Evolutionary conservation across 2,797 vertebrate genomes (phyloP), one percentile per base, ranked within the genome.

Genomic region (Hylomyscus alleni): DNA sequence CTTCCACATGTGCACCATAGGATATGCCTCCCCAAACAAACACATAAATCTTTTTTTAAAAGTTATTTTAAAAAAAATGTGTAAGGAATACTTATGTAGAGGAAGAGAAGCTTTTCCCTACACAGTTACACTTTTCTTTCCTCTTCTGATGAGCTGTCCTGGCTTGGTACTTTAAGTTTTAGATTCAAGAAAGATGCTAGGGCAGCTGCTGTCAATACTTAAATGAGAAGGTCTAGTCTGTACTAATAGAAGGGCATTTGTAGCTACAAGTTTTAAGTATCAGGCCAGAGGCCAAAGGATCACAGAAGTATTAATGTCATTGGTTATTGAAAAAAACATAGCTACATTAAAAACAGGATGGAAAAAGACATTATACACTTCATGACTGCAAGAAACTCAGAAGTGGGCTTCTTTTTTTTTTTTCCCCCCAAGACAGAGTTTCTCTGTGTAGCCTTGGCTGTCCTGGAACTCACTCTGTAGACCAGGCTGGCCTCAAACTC

Each of bases 241-340:
- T 37, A 72, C 19, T 95, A 93, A 9, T 44, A 72, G 82, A 93
- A 94, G 31, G 31, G 58, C 92, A 93, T 96, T 94, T 26, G 54
- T 52, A 93, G 90, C 78, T 93, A 85, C 67, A 91, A 95, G 56
- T 60, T 95, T 97, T 72, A 96, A 95, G 40, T 90, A 97, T 73
- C 37, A 95, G 62, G 73, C 52, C n/a, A 91, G 91, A 93, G 67
- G 77, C 77, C 82, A 95, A 92, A 60, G 2, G 65, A 94, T 77
- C 1, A 17, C 37, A 97, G n/a, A 89, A 37, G 56, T 80, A 93
- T 72, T 37, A 95, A 83, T 86, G 87, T 10, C 34, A 77, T 6
- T n/a, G 13, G 6, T 73, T 78, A 77, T 12, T 93, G 62, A 77
- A 90, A 94, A 93, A 31, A 54, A 67, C 7, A 1, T 40, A 82